Conservation (phyloP, 1,140 invertebrate species). For the Batillaria attramentaria region DNA sequence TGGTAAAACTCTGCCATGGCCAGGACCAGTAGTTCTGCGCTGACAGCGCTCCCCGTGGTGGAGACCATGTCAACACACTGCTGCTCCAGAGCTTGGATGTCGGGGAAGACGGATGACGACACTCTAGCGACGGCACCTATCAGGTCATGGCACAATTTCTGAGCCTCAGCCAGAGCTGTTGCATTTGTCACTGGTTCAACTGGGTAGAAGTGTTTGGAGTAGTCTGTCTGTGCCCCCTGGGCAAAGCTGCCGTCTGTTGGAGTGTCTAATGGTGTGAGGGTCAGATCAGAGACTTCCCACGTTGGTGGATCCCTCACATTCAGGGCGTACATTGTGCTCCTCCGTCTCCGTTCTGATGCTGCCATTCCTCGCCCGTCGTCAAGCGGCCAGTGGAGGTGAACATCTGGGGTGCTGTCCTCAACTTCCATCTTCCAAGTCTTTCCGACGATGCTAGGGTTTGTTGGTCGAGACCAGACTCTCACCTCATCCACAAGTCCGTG, state of each 20-base stretch:
- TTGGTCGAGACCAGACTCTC: conserved; percentile 51
- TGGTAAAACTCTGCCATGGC: conserved; percentile 35
- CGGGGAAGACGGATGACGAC: conserved; percentile 11
- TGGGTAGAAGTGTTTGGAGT: background rate
- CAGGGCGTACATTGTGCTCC: conserved; percentile 35
- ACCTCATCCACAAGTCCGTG: conserved; percentile 51
- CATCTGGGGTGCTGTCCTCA: conserved; percentile 40
- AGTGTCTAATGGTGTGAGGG: conserved; percentile 16
- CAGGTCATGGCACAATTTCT: conserved; percentile 19
- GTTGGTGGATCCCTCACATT: conserved; percentile 35
- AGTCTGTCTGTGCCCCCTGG: background rate
- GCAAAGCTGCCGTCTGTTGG: conserved; percentile 6
- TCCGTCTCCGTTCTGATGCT: conserved; percentile 37
- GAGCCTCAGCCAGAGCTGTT: conserved; percentile 3
- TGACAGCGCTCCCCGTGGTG: conserved; percentile 26
- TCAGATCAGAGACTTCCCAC: conserved; percentile 46
- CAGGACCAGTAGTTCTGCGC: conserved; percentile 21
- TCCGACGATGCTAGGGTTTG: conserved; percentile 47
- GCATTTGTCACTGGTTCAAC: conserved; percentile 2
- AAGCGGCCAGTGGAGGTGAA: conserved; percentile 46
- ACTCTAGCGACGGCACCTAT: conserved; percentile 18
- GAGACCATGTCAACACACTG: conserved; percentile 32
- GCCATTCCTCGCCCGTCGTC: conserved; percentile 44
- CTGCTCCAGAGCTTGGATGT: conserved; percentile 18
- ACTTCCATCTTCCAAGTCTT: conserved; percentile 38